Evolutionary conservation across 1,140 invertebrate species (phyloP), one percentile per base, ranked within the genome.

Genomic region (Dufourea novaeangliae): DNA sequence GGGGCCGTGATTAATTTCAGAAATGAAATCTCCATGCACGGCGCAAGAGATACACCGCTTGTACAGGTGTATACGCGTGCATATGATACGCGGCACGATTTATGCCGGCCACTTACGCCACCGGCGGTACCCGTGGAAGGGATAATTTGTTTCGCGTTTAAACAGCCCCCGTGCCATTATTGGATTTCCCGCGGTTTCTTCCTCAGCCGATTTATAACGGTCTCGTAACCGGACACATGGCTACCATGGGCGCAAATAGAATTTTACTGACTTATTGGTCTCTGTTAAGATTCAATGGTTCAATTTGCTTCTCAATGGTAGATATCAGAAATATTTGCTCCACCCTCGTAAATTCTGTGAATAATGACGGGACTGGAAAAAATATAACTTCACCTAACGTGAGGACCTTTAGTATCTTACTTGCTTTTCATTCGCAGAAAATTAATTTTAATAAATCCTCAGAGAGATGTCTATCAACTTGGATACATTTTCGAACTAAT

Each of bases 1-100:
- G 17, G n/a, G 34, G 10, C 52, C 46, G 27, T 81, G 79, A 81
- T 81, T 82, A 80, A 81, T 81, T 76, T 56, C 32, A 34, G 4
- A 44, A 81, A 77, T 66, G 79, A 82, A 82, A 81, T 81, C 73
- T 56, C 12, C 44, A 76, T 75, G 39, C 37, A 63, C 39, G 54
- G 44, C 54, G 44, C 6, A n/a, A 34, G 64, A 66, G 44, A 14
- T 25, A 34, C 29, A 7, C 25, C 39, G 44, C 44, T 34, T 27
- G 27, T 22, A 32, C 50, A 12, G n/a, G 39, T 27, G 22, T 29
- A 34, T 63, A 20, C 46, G 56, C 37, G 29, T 25, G 29, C 10
- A 20, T 71, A 20, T 25, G 46, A 59, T n/a, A 27, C n/a, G 50
- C 29, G 32, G 1, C 2, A 46, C 66, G 66, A 68, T 68, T 68